Conservation (phyloP, 2,888 invertebrate species). For the Eristalis intricaria region DNA sequence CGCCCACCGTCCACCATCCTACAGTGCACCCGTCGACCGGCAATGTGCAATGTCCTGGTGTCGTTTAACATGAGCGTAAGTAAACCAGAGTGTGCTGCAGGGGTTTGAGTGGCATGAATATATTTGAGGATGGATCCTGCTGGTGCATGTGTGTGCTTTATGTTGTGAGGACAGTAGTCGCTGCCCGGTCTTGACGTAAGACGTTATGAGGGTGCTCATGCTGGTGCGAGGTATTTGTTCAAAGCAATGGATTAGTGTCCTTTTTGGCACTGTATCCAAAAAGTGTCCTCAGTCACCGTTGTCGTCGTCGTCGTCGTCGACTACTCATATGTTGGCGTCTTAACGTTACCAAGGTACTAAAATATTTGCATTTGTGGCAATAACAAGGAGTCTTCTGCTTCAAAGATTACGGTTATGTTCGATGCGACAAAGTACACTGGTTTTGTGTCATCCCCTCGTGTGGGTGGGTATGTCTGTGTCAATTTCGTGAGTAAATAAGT, state of each 20-base stretch:
- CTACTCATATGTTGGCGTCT: constrained; percentile 15
- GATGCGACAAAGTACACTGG: constrained; percentile 21
- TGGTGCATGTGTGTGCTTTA: constrained; percentile 31
- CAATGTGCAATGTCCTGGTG: constrained; percentile 6
- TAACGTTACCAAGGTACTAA: constrained; percentile 37
- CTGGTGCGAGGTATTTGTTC: neutral
- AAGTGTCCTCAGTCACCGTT: neutral
- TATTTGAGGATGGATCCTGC: constrained; percentile 26
- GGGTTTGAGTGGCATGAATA: neutral
- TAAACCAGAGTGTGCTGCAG: neutral
- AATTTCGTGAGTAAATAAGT: neutral
- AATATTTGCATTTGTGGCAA: constrained; percentile 49
- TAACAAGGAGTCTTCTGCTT: constrained; percentile 24
- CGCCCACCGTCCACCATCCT: neutral
- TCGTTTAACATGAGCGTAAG: constrained; percentile 18
- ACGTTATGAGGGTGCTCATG: constrained; percentile 30
- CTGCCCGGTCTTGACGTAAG: constrained; percentile 33
- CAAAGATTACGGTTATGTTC: constrained; percentile 22
- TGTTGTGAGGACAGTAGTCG: constrained; percentile 21
- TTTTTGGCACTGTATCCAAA: constrained; percentile 51
- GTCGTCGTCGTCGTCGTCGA: neutral
- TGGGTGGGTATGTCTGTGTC: neutral
- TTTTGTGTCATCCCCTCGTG: neutral
- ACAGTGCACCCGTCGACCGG: neutral
- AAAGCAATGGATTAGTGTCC: constrained; percentile 37